phyloP scores from a whole-genome alignment of 2,888 invertebrate genomes.

The Saturnia pavonia region DNA sequence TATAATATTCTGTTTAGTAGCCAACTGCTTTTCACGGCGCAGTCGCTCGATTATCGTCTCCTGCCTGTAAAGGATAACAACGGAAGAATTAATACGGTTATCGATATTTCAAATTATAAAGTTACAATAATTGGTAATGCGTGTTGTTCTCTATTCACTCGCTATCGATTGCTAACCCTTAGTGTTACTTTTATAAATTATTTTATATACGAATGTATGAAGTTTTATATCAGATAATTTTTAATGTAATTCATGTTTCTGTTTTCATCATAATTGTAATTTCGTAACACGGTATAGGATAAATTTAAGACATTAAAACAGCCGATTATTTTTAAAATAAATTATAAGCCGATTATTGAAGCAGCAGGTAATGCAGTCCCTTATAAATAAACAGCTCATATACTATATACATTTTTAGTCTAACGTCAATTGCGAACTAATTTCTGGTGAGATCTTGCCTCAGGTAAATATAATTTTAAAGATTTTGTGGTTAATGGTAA shows the following conservation, averaged over 20 bases:
- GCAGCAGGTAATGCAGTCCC: not conserved
- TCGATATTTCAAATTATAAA: not conserved
- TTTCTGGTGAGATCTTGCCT: not conserved
- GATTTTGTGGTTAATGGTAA: not conserved
- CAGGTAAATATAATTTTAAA: not conserved
- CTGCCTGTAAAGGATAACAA: slow-evolving; percentile 54
- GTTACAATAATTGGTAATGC: not conserved
- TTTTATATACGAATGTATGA: too few species aligned
- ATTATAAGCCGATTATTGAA: too few species aligned
- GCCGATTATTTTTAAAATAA: too few species aligned
- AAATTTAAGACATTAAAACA: too few species aligned
- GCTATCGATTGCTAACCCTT: too few species aligned
- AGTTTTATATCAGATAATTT: not conserved
- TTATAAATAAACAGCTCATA: not conserved
- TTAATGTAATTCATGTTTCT: not conserved
- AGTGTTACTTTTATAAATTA: too few species aligned
- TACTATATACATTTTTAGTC: not conserved
- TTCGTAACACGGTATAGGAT: too few species aligned
- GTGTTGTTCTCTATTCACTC: not conserved
- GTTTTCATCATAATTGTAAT: too few species aligned
- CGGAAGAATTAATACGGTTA: not conserved
- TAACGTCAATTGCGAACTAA: not conserved
- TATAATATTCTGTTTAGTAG: slow-evolving; percentile 68
- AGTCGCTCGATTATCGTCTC: slow-evolving; percentile 72
- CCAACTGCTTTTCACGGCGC: slow-evolving; percentile 70